A percentile compares a stretch with the other conserved stretches of the same genome.
Conservation (phyloP, 92 coral and sea anemone genomes). For the Zoanthus sociatus region DNA sequence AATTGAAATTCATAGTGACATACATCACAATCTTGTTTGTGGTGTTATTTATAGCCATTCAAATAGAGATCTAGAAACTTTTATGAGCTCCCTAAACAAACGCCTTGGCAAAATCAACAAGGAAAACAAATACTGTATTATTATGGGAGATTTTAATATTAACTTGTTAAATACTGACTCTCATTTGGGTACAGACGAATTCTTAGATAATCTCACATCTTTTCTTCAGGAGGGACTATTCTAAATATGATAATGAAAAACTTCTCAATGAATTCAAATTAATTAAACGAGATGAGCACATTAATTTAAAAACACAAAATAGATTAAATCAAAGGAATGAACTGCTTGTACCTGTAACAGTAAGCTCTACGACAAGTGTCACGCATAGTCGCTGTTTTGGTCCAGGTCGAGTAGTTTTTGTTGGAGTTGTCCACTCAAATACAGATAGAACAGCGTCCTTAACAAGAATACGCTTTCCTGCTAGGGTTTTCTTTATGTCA, state of each 20-base stretch:
- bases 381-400: neutral
- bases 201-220: neutral
- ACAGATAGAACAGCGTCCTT: slow-evolving; percentile 1
- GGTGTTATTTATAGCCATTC: neutral
- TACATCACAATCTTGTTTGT: neutral
- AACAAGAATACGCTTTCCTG: slow-evolving; percentile 3
- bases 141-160: too few species aligned
- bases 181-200: neutral
- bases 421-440: slow-evolving; percentile 7
- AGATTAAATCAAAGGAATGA: neutral
- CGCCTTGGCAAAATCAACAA: neutral
- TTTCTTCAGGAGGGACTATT: slow-evolving; percentile 1
- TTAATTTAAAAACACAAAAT: neutral
- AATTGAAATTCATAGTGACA: too few species aligned
- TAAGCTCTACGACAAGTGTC: neutral
- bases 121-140: too few species aligned
- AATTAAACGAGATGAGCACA: neutral
- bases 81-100: neutral
- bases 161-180: neutral
- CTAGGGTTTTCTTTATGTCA: neutral
- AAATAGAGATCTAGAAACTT: neutral
- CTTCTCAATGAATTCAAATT: neutral
- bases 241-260: slow-evolving; percentile 1
- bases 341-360: neutral
- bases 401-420: slow-evolving; percentile 4